phyloP scores from a whole-genome alignment of 2,797 vertebrate genomes.

The Mus caroli region DNA sequence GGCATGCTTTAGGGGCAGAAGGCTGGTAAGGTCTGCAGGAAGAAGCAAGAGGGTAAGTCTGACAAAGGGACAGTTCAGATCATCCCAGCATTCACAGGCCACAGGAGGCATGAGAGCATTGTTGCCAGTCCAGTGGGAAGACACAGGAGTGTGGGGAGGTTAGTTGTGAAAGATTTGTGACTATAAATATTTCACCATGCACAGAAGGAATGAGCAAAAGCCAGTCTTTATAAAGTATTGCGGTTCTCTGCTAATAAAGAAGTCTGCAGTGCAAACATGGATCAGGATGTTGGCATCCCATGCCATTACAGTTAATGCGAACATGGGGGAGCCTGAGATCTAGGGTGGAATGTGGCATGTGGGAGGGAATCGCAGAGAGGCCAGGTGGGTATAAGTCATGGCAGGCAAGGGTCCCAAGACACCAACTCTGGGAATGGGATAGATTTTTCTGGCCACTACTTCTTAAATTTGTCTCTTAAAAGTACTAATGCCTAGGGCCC shows the following conservation, averaged over 20 bases:
- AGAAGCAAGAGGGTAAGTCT: neutral
- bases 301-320: neutral
- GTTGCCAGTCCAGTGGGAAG: neutral
- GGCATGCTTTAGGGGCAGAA: neutral
- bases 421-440: neutral
- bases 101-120: neutral
- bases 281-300: neutral
- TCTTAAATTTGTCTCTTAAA: constrained; percentile 61
- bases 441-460: constrained; percentile 27
- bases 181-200: neutral
- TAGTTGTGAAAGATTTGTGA: neutral
- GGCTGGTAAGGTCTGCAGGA: neutral
- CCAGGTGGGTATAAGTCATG: neutral
- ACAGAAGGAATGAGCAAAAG: constrained; percentile 28
- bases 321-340: neutral
- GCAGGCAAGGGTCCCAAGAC: neutral
- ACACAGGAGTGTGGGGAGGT: neutral
- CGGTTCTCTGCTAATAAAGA: constrained; percentile 4
- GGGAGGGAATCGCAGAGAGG: neutral
- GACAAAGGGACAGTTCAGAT: constrained; percentile 22
- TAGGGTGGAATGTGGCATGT: neutral
- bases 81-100: neutral
- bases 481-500: neutral
- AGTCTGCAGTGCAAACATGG: neutral
- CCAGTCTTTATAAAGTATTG: neutral